Conservation (phyloP, 2,797 vertebrate species). For the Choloepus didactylus region DNA sequence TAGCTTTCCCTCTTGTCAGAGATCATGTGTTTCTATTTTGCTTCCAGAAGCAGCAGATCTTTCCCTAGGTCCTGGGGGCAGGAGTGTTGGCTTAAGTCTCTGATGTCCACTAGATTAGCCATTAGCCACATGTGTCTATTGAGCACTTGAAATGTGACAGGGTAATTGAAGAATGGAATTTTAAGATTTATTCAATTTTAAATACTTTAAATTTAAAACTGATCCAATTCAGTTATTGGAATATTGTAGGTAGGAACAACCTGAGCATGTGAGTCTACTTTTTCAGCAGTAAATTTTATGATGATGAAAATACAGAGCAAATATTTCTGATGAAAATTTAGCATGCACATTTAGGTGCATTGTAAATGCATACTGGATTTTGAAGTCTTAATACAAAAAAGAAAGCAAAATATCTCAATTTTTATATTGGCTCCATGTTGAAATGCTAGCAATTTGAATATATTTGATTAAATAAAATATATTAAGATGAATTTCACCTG, state of each 20-base stretch:
- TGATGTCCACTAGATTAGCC: not conserved
- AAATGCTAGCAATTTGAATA: not conserved
- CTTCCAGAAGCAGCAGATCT: not conserved
- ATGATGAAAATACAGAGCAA: not conserved
- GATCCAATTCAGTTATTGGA: not conserved
- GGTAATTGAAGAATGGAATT: not conserved
- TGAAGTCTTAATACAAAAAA: not conserved
- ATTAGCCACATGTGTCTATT: no score
- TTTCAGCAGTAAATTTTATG: not conserved
- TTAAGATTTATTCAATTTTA: not conserved
- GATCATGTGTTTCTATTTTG: no score
- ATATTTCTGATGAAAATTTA: not conserved
- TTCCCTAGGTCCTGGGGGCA: not conserved
- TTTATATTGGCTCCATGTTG: not conserved
- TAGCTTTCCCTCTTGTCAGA: not conserved
- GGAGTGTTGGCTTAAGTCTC: not conserved
- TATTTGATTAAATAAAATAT: not conserved
- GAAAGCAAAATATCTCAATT: not conserved
- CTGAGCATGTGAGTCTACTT: not conserved
- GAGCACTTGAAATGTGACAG: not conserved
- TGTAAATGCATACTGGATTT: not conserved
- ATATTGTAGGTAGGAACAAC: not conserved
- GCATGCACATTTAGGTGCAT: not conserved
- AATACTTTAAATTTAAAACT: no score
- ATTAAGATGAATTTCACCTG: not conserved